Evolutionary conservation across 1,140 invertebrate species (phyloP), one percentile per base, ranked within the genome.

Genomic region (Leptopilina clavipes): DNA sequence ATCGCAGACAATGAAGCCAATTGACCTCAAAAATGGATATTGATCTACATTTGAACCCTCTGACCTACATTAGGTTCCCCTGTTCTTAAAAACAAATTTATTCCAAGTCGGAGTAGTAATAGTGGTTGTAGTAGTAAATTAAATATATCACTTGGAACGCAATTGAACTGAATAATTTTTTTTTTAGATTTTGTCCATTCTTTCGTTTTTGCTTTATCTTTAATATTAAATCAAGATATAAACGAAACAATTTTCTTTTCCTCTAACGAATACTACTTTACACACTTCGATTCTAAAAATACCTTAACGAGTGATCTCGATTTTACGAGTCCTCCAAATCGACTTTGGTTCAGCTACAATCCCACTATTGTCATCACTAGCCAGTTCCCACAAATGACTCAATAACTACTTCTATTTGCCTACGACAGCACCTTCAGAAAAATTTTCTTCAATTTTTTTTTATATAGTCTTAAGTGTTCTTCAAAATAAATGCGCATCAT

Each of bases 361-460:
- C 22, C 59, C 59, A 65, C 59, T 65, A 65, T 65, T 65, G 59
- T 65, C 59, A 65, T 31, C 59, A 65, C 59, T 65, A 65, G 59
- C 22, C 59, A 65, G 59, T 65, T 65, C 59, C 59, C 59, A 65
- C 59, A 65, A 65, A 31, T 65, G 59, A 65, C 59, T 65, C 59
- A 65, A 65, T 65, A 37, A 65, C 59, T 65, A 65, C 12, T n/a
- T 31, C 59, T 65, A 65, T 65, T 65, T 65, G 22, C 59, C 59
- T 65, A 65, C 59, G 22, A 65, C 59, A 65, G 59, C 59, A 65
- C 22, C 22, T 22, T 65, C 59, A 25, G 59, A 65, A 65, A 65
- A 65, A 31, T 31, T 59, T 65, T 65, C 59, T 65, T 65, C 59
- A 19, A 18, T 54, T 54, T 40, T 52, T 52, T 17, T 17, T 17